These are phyloP conservation scores for Andricus curvator DNA, from an alignment of 2,888 invertebrate species.

Conservation along the genomic window DNA sequence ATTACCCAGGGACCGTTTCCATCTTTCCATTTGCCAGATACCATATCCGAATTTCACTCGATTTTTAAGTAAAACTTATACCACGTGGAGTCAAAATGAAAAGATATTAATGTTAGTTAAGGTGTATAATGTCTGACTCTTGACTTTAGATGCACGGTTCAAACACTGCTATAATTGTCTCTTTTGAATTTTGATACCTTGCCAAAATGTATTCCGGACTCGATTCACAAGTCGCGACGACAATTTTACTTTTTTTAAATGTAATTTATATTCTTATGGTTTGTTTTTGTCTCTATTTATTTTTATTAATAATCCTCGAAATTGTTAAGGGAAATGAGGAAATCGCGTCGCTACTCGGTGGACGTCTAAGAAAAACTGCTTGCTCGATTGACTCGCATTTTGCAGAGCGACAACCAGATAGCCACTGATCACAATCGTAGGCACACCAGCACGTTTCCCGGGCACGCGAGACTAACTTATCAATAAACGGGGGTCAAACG, in stretches of 20 bases:
- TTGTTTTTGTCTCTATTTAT: background rate
- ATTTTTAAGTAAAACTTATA: background rate
- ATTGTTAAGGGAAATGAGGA: background rate
- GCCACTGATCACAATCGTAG: slow-evolving; percentile 20
- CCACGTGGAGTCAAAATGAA: background rate
- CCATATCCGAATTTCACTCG: slow-evolving; percentile 45
- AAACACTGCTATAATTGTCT: background rate
- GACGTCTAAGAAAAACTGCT: slow-evolving; percentile 18
- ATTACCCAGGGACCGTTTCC: slow-evolving; percentile 50
- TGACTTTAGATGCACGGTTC: too few relatives aligned
- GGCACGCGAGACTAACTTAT: slow-evolving; percentile 38
- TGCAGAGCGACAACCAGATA: slow-evolving; percentile 21
- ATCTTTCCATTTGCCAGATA: slow-evolving; percentile 46
- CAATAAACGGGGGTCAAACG: slow-evolving; percentile 53
- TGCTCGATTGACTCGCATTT: slow-evolving; percentile 25
- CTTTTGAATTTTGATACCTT: slow-evolving; percentile 14
- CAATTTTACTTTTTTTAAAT: background rate
- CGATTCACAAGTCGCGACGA: background rate
- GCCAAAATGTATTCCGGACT: slow-evolving; percentile 13
- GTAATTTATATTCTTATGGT: background rate
- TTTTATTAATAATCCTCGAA: background rate
- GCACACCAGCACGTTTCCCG: slow-evolving; percentile 44
- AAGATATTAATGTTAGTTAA: background rate
- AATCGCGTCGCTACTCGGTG: slow-evolving; percentile 8
- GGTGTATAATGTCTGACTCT: background rate